A percentile compares a stretch with the other conserved stretches of the same genome.
Conservation (phyloP, 2,797 vertebrate species). For the Anas flavirostris region DNA sequence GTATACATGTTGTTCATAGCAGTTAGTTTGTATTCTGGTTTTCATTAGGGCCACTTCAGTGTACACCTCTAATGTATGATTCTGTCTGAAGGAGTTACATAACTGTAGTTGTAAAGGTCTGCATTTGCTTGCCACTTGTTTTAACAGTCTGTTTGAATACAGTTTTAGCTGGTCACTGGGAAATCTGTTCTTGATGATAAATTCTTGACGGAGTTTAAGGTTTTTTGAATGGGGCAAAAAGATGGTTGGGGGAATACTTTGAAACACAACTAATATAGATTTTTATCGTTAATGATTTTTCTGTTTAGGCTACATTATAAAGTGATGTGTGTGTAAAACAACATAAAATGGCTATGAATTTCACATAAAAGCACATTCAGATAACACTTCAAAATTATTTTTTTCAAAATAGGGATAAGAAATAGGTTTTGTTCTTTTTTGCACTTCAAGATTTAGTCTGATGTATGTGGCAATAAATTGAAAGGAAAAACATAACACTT, state of each 20-base stretch:
- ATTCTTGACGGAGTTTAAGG: not conserved
- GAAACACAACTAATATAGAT: not conserved
- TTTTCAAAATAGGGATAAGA: not conserved
- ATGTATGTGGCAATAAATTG: not conserved
- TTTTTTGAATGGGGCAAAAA: not conserved
- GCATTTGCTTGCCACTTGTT: not conserved
- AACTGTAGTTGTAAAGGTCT: not conserved
- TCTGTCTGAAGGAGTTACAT: not conserved
- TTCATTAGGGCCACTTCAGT: not conserved
- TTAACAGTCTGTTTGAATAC: not conserved
- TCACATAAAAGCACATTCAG: not conserved
- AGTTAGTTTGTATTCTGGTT: not conserved
- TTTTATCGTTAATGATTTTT: not conserved
- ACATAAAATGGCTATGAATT: rapidly evolving
- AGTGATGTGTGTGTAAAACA: not conserved
- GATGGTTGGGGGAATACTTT: not conserved
- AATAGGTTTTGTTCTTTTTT: not conserved
- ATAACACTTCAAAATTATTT: not conserved
- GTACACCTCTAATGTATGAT: not conserved
- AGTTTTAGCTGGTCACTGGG: not conserved
- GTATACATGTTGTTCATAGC: not conserved
- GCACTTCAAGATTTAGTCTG: not conserved
- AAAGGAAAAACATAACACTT: not conserved
- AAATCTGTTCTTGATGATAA: not conserved
- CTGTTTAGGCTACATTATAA: not conserved